Evolutionary conservation across 2,888 invertebrate species (phyloP).

Genomic region (Eupithecia exiguata): DNA sequence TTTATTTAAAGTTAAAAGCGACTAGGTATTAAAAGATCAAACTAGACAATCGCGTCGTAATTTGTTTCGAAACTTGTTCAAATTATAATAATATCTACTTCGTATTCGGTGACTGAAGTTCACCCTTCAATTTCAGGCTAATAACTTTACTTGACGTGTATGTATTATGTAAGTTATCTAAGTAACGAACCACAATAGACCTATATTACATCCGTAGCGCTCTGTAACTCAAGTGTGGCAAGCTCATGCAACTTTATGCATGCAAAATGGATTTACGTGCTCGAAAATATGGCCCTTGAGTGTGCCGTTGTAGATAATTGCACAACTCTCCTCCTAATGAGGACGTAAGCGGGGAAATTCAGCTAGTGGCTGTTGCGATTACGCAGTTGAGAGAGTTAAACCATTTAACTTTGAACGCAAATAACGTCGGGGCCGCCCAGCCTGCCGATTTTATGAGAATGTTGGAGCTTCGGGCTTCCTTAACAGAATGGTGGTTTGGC

Average conservation of each 20-base stretch:
- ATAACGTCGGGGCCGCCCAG: background rate
- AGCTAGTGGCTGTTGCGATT: constrained; percentile 38
- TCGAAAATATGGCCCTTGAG: constrained; percentile 71
- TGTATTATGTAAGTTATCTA: background rate
- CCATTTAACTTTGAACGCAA: constrained; percentile 24
- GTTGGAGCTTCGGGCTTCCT: background rate
- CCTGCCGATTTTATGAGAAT: constrained; percentile 3
- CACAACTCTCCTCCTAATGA: constrained; percentile 73
- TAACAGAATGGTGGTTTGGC: background rate
- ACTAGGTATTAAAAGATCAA: too few species aligned
- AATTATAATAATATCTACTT: background rate
- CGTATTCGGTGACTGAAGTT: background rate
- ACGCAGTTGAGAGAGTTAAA: constrained; percentile 28
- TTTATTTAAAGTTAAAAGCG: too few species aligned
- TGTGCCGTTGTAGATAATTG: constrained; percentile 76
- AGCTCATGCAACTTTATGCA: constrained; percentile 69
- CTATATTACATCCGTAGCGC: constrained; percentile 10
- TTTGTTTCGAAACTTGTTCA: background rate
- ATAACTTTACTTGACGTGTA: background rate
- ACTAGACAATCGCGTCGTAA: background rate
- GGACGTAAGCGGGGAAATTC: constrained; percentile 50
- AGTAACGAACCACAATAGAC: background rate
- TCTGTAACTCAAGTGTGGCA: constrained; percentile 42
- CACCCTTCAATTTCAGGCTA: background rate
- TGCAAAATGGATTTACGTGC: constrained; percentile 71